Evolutionary conservation across 2,888 invertebrate genomes (phyloP).

Genomic region (Desoria tigrina): DNA sequence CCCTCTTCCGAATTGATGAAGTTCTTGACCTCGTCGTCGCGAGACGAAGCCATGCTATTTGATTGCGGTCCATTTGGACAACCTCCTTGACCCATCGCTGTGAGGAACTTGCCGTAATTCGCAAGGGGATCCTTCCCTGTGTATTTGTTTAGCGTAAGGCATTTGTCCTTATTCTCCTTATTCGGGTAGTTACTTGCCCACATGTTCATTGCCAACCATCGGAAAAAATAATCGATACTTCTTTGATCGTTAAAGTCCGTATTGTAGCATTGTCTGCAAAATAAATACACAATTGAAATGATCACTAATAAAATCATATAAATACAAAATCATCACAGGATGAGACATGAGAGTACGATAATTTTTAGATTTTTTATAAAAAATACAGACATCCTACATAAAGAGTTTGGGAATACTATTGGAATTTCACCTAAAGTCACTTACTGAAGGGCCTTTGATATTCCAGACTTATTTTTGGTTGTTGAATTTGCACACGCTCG

Average conservation of each 20-base stretch:
- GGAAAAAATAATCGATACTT: slow-evolving; percentile 21
- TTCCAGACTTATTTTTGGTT: not conserved
- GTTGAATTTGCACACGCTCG: slow-evolving; percentile 20
- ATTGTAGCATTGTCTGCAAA: slow-evolving; percentile 20
- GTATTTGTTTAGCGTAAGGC: not conserved
- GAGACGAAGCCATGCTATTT: not conserved
- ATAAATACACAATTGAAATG: too few species aligned
- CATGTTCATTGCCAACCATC: slow-evolving; percentile 2
- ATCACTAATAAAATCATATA: too few species aligned
- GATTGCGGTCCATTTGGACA: not conserved
- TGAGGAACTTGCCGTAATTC: slow-evolving; percentile 26
- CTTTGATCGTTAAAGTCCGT: slow-evolving; percentile 21
- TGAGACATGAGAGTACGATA: too few species aligned
- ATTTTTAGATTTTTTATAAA: too few species aligned
- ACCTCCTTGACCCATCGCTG: slow-evolving; percentile 8
- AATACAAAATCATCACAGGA: too few species aligned
- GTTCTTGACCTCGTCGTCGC: not conserved
- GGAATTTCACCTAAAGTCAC: too few species aligned
- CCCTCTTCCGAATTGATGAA: slow-evolving; percentile 30
- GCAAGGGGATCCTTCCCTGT: slow-evolving; percentile 10
- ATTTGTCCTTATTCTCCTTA: slow-evolving; percentile 4
- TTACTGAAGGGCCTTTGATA: too few species aligned
- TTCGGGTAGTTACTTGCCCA: slow-evolving; percentile 30
- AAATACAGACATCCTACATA: too few species aligned
- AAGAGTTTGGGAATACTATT: too few species aligned